A percentile compares a stretch with the other conserved stretches of the same genome.
Conservation (phyloP, 2,888 invertebrate genomes). For the Leptopilina drosophilae region DNA sequence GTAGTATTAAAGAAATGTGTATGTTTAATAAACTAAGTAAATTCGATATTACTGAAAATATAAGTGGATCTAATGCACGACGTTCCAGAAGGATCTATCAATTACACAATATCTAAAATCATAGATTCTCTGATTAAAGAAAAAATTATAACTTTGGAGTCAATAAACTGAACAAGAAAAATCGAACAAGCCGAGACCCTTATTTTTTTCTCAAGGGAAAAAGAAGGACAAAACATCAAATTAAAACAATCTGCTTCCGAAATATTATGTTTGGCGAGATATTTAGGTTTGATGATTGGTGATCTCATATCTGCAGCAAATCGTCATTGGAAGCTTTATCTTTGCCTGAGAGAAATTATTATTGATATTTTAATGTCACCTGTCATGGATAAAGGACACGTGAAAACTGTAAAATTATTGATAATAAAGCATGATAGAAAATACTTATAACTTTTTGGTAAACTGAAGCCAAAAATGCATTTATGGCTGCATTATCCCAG, state of each 20-base stretch:
- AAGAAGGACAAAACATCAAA: conserved; percentile 21
- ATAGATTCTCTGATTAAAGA: conserved; percentile 6
- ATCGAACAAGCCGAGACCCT: conserved; percentile 22
- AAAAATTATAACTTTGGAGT: neutral
- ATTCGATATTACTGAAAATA: conserved; percentile 42
- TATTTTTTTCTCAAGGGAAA: conserved; percentile 37
- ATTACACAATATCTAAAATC: conserved; percentile 24
- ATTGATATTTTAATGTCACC: conserved; percentile 45
- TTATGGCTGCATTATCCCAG: conserved; percentile 45
- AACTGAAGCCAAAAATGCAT: conserved; percentile 49
- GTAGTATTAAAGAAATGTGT: conserved; percentile 49
- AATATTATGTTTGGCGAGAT: conserved; percentile 49
- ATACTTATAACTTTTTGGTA: conserved; percentile 46
- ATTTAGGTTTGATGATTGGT: conserved; percentile 50
- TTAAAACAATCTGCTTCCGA: conserved; percentile 41
- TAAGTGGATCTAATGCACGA: conserved; percentile 27
- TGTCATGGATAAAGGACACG: conserved; percentile 41
- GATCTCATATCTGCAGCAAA: conserved; percentile 41
- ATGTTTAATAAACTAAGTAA: conserved; percentile 39
- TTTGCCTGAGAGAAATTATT: conserved; percentile 35
- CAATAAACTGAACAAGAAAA: conserved; percentile 35
- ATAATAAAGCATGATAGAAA: conserved; percentile 43
- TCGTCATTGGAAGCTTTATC: conserved; percentile 44
- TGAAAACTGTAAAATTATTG: conserved; percentile 31
- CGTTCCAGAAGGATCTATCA: conserved; percentile 24